phyloP scores from a whole-genome alignment of 30 jellyfish, hydroid and myxozoan species.

The Cassiopea xamachana region DNA sequence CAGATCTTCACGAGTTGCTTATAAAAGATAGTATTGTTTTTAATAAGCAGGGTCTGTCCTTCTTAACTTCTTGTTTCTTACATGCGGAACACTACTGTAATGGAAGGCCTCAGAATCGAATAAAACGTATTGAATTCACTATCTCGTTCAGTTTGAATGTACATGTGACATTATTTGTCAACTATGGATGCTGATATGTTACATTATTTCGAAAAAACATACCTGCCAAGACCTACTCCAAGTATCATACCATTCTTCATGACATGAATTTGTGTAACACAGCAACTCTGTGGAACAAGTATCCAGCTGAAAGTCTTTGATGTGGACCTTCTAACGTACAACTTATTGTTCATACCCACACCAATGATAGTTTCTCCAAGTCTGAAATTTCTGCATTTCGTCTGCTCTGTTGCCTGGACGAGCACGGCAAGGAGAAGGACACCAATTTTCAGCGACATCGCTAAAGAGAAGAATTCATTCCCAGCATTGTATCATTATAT shows the following conservation, averaged over 20 bases:
- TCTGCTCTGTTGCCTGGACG: constrained; percentile 8
- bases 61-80: too few relatives aligned
- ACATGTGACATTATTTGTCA: too few relatives aligned
- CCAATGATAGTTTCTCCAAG: constrained; percentile 6
- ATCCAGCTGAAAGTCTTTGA: constrained; percentile 28
- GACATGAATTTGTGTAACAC: constrained; percentile 44
- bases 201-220: too few relatives aligned
- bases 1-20: too few relatives aligned
- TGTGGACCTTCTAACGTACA: constrained; percentile 9
- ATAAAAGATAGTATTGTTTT: too few relatives aligned
- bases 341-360: constrained; percentile 11
- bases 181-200: too few relatives aligned
- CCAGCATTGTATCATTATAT: too few relatives aligned
- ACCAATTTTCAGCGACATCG: neutral
- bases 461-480: neutral
- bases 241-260: constrained; percentile 25
- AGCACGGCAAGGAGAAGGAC: neutral
- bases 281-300: constrained; percentile 1
- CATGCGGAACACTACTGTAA: too few relatives aligned
- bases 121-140: too few relatives aligned
- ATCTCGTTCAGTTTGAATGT: too few relatives aligned
- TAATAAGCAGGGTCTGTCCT: too few relatives aligned
- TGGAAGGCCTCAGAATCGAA: too few relatives aligned
- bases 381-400: neutral
- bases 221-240: constrained; percentile 35